Base-by-base conservation (phyloP, 2,797 vertebrate species). In the Sebastes umbrosus region DNA sequence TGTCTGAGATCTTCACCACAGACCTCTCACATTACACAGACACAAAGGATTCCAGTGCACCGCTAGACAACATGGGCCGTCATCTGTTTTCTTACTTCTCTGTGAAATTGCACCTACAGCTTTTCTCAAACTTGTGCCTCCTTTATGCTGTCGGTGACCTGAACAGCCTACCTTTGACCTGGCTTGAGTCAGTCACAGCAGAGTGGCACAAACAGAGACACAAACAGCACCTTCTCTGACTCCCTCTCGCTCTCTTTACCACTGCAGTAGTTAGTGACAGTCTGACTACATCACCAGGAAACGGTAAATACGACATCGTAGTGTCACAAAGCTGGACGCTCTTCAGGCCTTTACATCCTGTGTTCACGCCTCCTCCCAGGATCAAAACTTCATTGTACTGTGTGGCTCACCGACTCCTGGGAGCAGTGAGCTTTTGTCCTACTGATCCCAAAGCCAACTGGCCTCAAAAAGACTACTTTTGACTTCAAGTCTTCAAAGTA, bases 11-110 rank as follows among this genome's bases (percentile, higher is more conserved):
- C 82, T 77, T 52, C 50, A 65, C 73, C 75, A 50, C 83, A 80
- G 70, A 46, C 64, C 57, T 87, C 86, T 93, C 83, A 13, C 25
- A 29, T 93, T 91, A 89, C 91, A 85, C 54, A 52, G 67, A 82
- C 75, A 82, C 77, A 87, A 69, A 86, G 57, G 60, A 65, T 74
- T 72, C 75, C 76, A 69, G 79, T 13, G 58, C 54, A 69, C 54
- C 31, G 13, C 50, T 63, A 20, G 59, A 87, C 77, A 73, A 75
- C 74, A 25, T 59, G 55, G 22, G 63, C 77, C 90, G 86, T 90
- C 68, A 88, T 88, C 69, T 10, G 59, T 84, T 80, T 88, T 81
- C 73, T 75, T 24, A 29, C 69, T 82, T 79, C 22, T 46, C 36
- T 60, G 55, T 50, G 62, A 70, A 79, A 62, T 82, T 78, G 59